phyloP scores from a whole-genome alignment of 2,888 invertebrate genomes.

The Lamellibrachia satsuma region DNA sequence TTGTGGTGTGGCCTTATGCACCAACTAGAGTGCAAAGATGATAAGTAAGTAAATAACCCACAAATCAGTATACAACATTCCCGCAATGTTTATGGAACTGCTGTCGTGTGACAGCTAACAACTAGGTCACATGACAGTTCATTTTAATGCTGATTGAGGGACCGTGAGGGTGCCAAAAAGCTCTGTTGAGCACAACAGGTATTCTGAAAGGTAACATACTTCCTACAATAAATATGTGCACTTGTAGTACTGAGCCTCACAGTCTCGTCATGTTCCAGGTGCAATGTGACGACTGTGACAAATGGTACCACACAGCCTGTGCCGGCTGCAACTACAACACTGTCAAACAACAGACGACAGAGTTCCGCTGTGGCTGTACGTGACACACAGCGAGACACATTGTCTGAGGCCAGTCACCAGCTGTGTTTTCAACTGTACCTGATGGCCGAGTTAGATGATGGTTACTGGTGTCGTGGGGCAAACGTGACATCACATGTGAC shows the following conservation, averaged over 20 bases:
- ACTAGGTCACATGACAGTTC: too few species aligned
- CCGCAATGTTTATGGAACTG: too few species aligned
- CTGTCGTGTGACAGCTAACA: too few species aligned
- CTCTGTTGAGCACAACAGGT: too few species aligned
- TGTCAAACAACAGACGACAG: conserved; percentile 48
- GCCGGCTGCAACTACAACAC: conserved; percentile 52
- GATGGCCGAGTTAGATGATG: background rate
- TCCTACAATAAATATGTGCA: background rate
- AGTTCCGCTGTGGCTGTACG: conserved; percentile 59
- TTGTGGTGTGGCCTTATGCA: too few species aligned
- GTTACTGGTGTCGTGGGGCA: too few species aligned
- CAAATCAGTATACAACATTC: too few species aligned
- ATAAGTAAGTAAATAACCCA: too few species aligned
- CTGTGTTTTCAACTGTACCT: background rate
- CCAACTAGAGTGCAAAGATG: too few species aligned
- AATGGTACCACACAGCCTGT: conserved; percentile 64
- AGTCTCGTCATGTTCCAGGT: conserved; percentile 48
- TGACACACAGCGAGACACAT: background rate
- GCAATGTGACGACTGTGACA: conserved; percentile 61
- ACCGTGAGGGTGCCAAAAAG: too few species aligned
- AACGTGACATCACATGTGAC: too few species aligned
- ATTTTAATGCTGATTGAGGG: too few species aligned
- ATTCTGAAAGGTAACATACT: background rate
- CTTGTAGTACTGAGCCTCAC: background rate
- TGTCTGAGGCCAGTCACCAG: background rate